Conservation (phyloP, 2,113 vertebrate species). For the Meriones unguiculatus region DNA sequence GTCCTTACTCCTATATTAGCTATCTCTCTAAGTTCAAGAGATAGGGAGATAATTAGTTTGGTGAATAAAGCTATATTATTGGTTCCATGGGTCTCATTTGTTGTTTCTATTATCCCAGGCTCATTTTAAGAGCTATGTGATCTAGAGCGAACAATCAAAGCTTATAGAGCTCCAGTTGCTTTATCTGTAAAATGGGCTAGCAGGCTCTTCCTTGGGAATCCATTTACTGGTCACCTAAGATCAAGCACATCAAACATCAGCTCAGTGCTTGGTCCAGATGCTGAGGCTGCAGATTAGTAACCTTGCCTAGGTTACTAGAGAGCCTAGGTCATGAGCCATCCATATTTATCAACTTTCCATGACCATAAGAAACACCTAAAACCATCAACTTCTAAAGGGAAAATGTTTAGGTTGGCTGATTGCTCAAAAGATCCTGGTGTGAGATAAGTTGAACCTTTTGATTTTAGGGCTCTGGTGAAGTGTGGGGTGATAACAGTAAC, state of each 20-base stretch:
- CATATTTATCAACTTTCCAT: neutral
- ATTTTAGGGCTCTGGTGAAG: neutral
- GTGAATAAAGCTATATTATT: neutral
- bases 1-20: neutral
- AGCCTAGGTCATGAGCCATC: too few relatives aligned
- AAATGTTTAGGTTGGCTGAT: neutral
- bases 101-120: neutral
- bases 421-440: neutral
- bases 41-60: neutral
- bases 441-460: neutral
- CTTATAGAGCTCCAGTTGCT: neutral
- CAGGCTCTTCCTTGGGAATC: neutral
- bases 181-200: neutral
- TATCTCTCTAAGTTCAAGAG: neutral
- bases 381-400: neutral
- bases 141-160: neutral
- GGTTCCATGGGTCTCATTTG: neutral
- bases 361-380: neutral
- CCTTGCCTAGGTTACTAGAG: neutral
- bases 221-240: neutral
- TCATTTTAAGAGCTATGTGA: neutral
- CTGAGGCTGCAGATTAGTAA: fast-evolving
- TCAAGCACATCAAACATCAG: neutral
- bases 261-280: neutral
- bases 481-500: neutral